phyloP scores from a whole-genome alignment of 2,888 invertebrate genomes.

The Machimus atricapillus region DNA sequence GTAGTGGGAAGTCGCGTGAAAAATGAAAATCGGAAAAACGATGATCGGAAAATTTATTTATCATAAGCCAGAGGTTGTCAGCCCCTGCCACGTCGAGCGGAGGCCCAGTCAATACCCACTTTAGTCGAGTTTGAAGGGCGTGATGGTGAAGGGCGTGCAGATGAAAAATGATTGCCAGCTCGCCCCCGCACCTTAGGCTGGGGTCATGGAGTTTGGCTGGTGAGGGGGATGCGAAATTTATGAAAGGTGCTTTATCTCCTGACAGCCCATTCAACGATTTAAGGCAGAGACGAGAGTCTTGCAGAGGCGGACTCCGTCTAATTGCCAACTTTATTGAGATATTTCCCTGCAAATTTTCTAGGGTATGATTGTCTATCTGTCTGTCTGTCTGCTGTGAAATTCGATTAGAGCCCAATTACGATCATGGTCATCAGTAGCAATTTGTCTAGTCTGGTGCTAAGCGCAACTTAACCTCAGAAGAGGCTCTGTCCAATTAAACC shows the following conservation, averaged over 20 bases:
- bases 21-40: conserved; percentile 36
- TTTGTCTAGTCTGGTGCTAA: not conserved
- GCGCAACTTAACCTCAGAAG: not conserved
- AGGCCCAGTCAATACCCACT: not conserved
- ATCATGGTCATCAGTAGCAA: not conserved
- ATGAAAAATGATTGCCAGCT: conserved; percentile 23
- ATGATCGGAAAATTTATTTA: conserved; percentile 38
- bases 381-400: not conserved
- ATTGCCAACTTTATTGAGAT: not conserved
- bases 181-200: not conserved
- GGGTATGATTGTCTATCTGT: not conserved
- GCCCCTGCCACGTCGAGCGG: not conserved
- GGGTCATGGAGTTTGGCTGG: not conserved
- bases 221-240: not conserved
- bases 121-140: not conserved
- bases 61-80: conserved; percentile 31
- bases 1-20: not conserved
- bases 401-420: not conserved
- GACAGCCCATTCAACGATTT: conserved; percentile 2
- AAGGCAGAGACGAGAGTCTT: not conserved
- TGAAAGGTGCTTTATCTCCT: not conserved
- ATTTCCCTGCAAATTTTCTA: not conserved
- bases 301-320: not conserved
- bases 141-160: not conserved
- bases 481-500: not conserved